phyloP scores from a whole-genome alignment of 2,797 vertebrate genomes.

The Lepus oiostolus region DNA sequence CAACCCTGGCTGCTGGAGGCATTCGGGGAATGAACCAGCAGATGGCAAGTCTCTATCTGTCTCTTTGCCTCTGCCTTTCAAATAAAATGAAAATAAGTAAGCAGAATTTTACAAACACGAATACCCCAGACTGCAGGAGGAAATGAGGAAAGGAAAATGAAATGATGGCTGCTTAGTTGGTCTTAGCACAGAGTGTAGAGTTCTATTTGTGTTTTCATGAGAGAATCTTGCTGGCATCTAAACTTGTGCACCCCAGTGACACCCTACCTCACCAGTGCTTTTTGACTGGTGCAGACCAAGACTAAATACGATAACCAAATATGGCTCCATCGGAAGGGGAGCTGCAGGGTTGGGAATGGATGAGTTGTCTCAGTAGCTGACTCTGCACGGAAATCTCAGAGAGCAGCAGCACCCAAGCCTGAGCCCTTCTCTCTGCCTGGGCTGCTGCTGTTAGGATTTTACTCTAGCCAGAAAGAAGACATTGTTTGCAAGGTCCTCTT shows the following conservation, averaged over 20 bases:
- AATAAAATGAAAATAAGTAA: too few species aligned
- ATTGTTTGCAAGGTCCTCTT: not conserved
- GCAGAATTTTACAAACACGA: too few species aligned
- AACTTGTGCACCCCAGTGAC: not conserved
- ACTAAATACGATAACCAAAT: not conserved
- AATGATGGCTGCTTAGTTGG: not conserved
- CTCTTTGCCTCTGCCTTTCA: too few species aligned
- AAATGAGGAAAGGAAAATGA: not conserved
- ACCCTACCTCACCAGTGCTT: not conserved
- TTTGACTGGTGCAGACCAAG: not conserved
- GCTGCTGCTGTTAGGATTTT: not conserved
- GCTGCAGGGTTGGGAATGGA: not conserved
- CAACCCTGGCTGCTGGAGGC: too few species aligned
- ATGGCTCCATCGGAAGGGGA: not conserved
- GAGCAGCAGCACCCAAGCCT: too few species aligned
- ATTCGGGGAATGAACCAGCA: too few species aligned
- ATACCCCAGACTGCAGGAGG: not conserved
- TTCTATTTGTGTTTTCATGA: not conserved
- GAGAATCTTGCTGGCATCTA: not conserved
- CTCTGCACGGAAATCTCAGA: not conserved
- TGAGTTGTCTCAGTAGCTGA: not conserved
- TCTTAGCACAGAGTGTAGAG: not conserved
- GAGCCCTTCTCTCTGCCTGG: fast-evolving
- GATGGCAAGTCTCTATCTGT: too few species aligned
- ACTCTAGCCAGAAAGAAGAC: not conserved